Evolutionary conservation across 2,797 vertebrate species (phyloP).

Genomic region (Ambastaia sidthimunki): DNA sequence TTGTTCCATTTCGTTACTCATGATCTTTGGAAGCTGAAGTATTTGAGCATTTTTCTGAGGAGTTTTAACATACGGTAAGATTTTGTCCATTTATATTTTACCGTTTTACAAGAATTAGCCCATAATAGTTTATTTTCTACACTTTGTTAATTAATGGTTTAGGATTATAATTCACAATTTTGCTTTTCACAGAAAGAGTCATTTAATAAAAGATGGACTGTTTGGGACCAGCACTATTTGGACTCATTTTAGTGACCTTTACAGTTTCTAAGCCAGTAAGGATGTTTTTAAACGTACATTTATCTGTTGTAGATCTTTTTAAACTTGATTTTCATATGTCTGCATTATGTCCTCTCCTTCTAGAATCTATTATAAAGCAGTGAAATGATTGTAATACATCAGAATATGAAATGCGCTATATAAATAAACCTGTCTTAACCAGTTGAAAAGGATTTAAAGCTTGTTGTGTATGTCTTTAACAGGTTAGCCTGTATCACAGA

Average conservation of each 20-base stretch:
- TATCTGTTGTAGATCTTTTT: neutral
- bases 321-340: neutral
- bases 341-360: neutral
- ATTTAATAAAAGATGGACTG: constrained; percentile 28
- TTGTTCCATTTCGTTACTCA: neutral
- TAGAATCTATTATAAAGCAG: neutral
- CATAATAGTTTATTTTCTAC: too few species aligned
- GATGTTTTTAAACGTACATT: neutral
- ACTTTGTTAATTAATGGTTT: neutral
- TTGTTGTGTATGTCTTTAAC: neutral
- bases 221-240: constrained; percentile 26
- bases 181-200: neutral
- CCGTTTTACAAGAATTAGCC: too few species aligned
- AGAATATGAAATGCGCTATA: too few species aligned
- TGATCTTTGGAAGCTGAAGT: neutral
- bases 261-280: constrained; percentile 39
- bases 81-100: neutral
- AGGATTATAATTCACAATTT: neutral
- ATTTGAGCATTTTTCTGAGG: too few species aligned
- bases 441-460: neutral
- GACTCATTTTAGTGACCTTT: constrained; percentile 20
- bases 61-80: neutral
- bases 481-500: neutral
- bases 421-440: neutral
- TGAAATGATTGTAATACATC: neutral